A percentile compares a stretch with the other conserved stretches of the same genome.
phyloP scores from a whole-genome alignment of 2,113 vertebrate species.

The Sinocyclocheilus grahami region DNA sequence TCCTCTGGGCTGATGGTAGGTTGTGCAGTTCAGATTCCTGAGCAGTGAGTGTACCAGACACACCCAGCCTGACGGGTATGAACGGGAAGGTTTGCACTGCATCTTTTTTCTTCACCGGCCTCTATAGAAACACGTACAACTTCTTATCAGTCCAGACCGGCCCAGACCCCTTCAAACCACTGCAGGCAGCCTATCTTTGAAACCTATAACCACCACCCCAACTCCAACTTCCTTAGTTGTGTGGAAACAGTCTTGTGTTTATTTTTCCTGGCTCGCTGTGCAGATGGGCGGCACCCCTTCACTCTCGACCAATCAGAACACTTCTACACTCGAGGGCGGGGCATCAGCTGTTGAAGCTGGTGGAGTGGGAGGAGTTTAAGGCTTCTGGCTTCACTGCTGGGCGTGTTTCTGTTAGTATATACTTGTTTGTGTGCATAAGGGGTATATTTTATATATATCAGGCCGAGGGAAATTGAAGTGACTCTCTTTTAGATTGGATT shows the following conservation, averaged over 20 bases:
- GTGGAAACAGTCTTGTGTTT: constrained; percentile 55
- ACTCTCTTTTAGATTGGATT: constrained; percentile 34
- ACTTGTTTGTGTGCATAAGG: constrained; percentile 29
- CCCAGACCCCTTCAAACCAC: not conserved
- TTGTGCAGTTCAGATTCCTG: constrained; percentile 71
- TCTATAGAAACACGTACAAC: not conserved
- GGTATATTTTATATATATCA: constrained; percentile 42
- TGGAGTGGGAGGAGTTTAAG: constrained; percentile 63
- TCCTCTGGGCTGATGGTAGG: constrained; percentile 39
- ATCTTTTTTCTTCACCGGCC: not conserved
- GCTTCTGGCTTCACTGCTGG: constrained; percentile 36
- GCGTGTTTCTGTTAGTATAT: constrained; percentile 28
- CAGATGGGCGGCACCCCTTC: constrained; percentile 49
- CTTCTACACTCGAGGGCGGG: constrained; percentile 59
- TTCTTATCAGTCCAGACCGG: not conserved
- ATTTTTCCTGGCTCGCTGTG: constrained; percentile 60
- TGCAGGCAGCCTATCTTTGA: not conserved
- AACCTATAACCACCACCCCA: constrained; percentile 28
- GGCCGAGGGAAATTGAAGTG: not conserved
- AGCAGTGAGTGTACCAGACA: constrained; percentile 72
- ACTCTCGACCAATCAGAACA: constrained; percentile 62
- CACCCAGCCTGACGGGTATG: constrained; percentile 65
- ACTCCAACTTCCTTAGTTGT: constrained; percentile 46
- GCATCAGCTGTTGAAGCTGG: constrained; percentile 41
- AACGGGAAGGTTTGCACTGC: not conserved